Evolutionary conservation across 1,140 invertebrate species (phyloP), one percentile per base, ranked within the genome.

Genomic region (Magallana angulata): DNA sequence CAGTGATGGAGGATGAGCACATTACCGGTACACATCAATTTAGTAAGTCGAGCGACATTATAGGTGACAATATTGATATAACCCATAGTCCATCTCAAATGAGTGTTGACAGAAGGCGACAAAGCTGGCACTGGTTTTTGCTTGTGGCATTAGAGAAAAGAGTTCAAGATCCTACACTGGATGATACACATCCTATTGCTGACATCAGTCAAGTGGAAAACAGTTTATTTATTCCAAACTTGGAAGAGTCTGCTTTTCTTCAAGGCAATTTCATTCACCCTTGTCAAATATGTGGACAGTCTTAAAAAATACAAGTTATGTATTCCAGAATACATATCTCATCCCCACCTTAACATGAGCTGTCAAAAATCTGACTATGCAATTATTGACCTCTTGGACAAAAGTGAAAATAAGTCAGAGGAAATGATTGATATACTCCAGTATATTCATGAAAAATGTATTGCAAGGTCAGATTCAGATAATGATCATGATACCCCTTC

Each of bases 361-460:
- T 24, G 18, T 24, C 18, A 24, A 24, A 24, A 24, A 24, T 24
- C 18, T 24, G 18, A 24, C 18, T 24, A 24, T 24, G 18, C 18
- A 24, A 24, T 24, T 24, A 24, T 24, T 56, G 89, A 90, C 30
- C 2, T 90, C 24, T 24, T 90, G 12, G 86, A 90, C 12, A 89
- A 89, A 76, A 89, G 85, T 84, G 90, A 89, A 60, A 90, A 89
- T 24, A 88, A 90, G 71, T 71, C 76, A 57, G 90, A 89, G n/a
- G 88, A 88, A 5, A 90, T 90, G 82, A 90, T 90, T 14, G 24
- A n/a, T n/a, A 89, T 90, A 16, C 48, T 90, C 16, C 68, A 89
- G 30, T 81, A 89, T 57, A 68, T 90, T n/a, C 88, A 90, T 64
- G 57, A 57, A 1, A 90, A 84, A 1, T 90, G 24, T 57, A 86